phyloP scores from a whole-genome alignment of 2,113 vertebrate genomes.

The Paramormyrops kingsleyae region DNA sequence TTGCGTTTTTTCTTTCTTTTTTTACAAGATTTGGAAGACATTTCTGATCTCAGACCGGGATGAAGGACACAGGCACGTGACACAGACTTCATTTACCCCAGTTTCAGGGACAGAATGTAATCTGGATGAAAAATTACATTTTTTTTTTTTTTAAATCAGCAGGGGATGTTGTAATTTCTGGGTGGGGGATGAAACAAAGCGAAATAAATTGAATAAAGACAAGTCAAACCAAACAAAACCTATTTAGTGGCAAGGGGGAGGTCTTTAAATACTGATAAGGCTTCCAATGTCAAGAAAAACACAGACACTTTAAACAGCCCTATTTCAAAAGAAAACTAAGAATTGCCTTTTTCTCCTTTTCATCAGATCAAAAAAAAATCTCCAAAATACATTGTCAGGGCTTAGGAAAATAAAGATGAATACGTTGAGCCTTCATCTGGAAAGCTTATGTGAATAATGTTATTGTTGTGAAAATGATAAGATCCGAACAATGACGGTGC shows the following conservation, averaged over 20 bases:
- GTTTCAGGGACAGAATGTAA: neutral
- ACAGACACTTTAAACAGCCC: neutral
- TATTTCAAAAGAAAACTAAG: neutral
- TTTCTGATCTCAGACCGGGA: neutral
- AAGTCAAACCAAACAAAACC: neutral
- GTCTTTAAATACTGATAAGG: neutral
- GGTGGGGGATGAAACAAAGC: neutral
- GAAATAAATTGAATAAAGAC: neutral
- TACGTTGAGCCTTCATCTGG: neutral
- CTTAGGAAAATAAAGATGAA: neutral
- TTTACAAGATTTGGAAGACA: neutral
- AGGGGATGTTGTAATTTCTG: neutral
- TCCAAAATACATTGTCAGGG: neutral
- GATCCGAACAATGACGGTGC: neutral
- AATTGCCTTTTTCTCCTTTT: neutral
- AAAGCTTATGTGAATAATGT: slow-evolving; percentile 6
- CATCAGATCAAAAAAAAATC: neutral
- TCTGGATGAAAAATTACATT: neutral
- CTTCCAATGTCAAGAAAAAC: neutral
- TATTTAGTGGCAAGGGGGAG: neutral
- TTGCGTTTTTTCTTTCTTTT: neutral
- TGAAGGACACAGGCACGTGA: neutral
- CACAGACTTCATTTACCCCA: neutral
- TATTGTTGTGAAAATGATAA: slow-evolving; percentile 14
- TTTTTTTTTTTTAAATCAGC: too few relatives aligned